These are phyloP conservation scores for Delphinus delphis DNA, from an alignment of 2,113 vertebrate species.

Conservation along the genomic window DNA sequence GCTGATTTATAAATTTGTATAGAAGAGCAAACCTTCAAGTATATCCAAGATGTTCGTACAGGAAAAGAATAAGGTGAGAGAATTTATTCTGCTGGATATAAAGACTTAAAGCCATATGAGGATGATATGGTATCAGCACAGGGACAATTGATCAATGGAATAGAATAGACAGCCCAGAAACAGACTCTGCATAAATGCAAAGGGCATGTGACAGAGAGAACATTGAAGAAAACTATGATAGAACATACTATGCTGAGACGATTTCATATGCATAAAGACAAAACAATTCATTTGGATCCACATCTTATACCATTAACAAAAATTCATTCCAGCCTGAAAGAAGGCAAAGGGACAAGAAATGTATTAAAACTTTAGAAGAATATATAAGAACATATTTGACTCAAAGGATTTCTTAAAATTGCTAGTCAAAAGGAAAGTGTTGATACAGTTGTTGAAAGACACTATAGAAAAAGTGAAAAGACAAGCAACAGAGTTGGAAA, in stretches of 20 bases:
- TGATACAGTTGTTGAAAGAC: neutral
- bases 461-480: neutral
- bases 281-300: neutral
- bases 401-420: neutral
- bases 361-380: neutral
- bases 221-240: neutral
- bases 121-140: fast-evolving
- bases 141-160: neutral
- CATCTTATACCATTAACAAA: neutral
- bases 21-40: neutral
- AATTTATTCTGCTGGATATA: neutral
- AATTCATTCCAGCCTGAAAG: neutral
- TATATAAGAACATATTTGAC: neutral
- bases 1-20: neutral
- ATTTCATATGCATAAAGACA: neutral
- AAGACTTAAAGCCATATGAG: neutral
- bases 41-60: neutral
- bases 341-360: neutral
- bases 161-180: neutral
- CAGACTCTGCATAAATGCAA: neutral
- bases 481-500: neutral
- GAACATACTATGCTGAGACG: no score
- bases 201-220: neutral
- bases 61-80: neutral
- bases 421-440: neutral